Conservation (phyloP, 2,888 invertebrate species). For the Tryphoninae sp. region DNA sequence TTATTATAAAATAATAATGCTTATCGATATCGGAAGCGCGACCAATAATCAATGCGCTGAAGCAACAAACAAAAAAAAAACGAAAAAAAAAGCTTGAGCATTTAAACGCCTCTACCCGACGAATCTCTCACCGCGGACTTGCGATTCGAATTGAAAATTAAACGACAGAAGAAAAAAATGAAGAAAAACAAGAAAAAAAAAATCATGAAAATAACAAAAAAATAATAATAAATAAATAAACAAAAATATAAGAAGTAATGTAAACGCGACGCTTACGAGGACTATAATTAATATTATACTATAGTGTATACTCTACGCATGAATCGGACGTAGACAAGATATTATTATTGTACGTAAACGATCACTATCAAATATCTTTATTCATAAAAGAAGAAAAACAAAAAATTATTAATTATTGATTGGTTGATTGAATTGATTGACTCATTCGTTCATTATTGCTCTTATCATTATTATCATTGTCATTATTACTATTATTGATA, state of each 20-base stretch:
- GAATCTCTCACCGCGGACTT: slow-evolving; percentile 51
- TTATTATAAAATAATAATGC: slow-evolving; percentile 58
- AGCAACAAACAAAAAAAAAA: slow-evolving; percentile 23
- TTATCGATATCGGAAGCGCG: slow-evolving; percentile 60
- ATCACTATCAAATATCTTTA: slow-evolving; percentile 58
- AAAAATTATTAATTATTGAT: slow-evolving; percentile 51
- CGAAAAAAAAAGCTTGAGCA: slow-evolving; percentile 57
- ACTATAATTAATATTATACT: slow-evolving; percentile 68
- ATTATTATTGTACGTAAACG: slow-evolving; percentile 65
- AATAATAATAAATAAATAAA: slow-evolving; percentile 56
- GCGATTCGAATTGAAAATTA: slow-evolving; percentile 51
- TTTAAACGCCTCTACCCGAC: slow-evolving; percentile 53
- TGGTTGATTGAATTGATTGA: slow-evolving; percentile 59
- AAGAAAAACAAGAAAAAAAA: slow-evolving; percentile 57
- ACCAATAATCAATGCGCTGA: slow-evolving; percentile 62
- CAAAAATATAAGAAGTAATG: slow-evolving; percentile 42
- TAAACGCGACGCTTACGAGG: slow-evolving; percentile 64
- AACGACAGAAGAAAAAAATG: slow-evolving; percentile 49
- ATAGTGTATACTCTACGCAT: slow-evolving; percentile 66
- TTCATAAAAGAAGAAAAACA: slow-evolving; percentile 35
- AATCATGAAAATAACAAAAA: slow-evolving; percentile 54
- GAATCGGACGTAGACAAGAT: slow-evolving; percentile 63
- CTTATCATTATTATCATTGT: slow-evolving; percentile 65
- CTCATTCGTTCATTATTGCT: slow-evolving; percentile 58
- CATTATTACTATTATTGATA: slow-evolving; percentile 71